Evolutionary conservation across 2,113 vertebrate species (phyloP).

Genomic region (Uria aalge): DNA sequence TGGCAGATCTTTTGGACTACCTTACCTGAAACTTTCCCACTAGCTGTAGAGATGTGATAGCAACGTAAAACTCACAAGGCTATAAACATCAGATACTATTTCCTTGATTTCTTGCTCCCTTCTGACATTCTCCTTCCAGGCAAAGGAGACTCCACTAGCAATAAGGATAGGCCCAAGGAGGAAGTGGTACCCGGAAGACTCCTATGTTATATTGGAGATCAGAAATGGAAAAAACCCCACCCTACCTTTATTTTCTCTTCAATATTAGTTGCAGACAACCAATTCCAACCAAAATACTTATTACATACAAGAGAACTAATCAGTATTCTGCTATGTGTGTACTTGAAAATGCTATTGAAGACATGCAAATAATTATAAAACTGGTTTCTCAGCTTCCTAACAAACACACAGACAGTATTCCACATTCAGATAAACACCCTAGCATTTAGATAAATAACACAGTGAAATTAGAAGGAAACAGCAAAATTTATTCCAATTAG

Average conservation of each 20-base stretch:
- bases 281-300: neutral
- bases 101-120: neutral
- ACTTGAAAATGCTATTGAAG: neutral
- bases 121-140: neutral
- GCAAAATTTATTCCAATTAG: neutral
- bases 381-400: neutral
- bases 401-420: neutral
- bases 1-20: neutral
- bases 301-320: neutral
- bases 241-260: neutral
- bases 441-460: neutral
- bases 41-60: neutral
- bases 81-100: neutral
- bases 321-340: neutral
- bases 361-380: neutral
- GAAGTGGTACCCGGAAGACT: neutral
- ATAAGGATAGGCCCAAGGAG: neutral
- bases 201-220: accelerated
- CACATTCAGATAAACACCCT: neutral
- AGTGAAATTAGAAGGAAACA: neutral
- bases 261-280: neutral
- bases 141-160: neutral
- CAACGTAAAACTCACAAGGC: neutral
- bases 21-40: neutral
- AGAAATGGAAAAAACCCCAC: neutral